Evolutionary conservation across 2,888 invertebrate genomes (phyloP).

Genomic region (Caenorhabditis afra): DNA sequence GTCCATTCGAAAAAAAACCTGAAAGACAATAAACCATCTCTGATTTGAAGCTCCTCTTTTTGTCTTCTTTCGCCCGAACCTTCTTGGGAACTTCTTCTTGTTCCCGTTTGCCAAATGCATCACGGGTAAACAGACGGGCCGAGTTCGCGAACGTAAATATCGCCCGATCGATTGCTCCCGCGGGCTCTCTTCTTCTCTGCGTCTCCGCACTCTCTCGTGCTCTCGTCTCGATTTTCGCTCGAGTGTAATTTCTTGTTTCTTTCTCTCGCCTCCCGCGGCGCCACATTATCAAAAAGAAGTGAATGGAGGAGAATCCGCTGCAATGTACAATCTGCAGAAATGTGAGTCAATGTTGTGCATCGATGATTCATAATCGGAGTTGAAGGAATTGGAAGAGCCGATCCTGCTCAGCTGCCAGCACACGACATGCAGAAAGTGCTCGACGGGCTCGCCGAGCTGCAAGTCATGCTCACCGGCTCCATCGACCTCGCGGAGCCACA

Average conservation of each 20-base stretch:
- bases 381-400: slow-evolving; percentile 70
- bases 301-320: slow-evolving; percentile 63
- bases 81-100: too few relatives aligned
- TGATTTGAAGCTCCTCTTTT: too few relatives aligned
- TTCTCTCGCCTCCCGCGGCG: neutral
- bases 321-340: slow-evolving; percentile 63
- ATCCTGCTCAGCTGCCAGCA: slow-evolving; percentile 76
- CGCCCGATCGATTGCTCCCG: slow-evolving; percentile 11
- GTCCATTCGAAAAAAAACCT: too few relatives aligned
- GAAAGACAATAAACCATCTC: too few relatives aligned
- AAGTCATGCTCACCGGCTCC: slow-evolving; percentile 29
- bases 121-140: too few relatives aligned
- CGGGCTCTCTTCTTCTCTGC: slow-evolving; percentile 8
- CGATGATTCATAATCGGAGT: slow-evolving; percentile 4
- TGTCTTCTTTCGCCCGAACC: too few relatives aligned
- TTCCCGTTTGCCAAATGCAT: too few relatives aligned
- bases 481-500: slow-evolving; percentile 48
- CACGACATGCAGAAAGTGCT: slow-evolving; percentile 73
- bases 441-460: slow-evolving; percentile 51
- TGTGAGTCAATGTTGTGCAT: slow-evolving; percentile 26
- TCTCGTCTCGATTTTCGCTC: neutral
- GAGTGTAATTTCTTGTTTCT: slow-evolving; percentile 31
- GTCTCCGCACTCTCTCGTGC: neutral
- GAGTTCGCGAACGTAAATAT: too few relatives aligned
- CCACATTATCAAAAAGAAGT: too few relatives aligned